A percentile compares a stretch with the other conserved stretches of the same genome.
Conservation (phyloP, 2,888 invertebrate genomes). For the Apodemia hepburni region DNA sequence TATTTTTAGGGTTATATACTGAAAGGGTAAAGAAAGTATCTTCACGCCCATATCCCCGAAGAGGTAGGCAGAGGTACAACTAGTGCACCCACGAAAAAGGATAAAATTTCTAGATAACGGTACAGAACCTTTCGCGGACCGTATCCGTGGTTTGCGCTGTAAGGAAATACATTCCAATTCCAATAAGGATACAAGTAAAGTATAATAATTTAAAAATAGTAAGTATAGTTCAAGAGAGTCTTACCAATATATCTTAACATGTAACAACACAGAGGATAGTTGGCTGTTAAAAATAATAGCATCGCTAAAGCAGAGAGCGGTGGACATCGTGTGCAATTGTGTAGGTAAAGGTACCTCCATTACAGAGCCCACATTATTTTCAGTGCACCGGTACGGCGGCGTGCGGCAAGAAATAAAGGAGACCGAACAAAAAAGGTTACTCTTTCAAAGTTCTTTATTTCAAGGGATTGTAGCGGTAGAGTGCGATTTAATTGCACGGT, state of each 20-base stretch:
- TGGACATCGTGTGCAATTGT: constrained; percentile 50
- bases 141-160: too few relatives aligned
- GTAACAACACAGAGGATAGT: constrained; percentile 27
- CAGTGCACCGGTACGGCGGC: constrained; percentile 47
- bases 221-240: too few relatives aligned
- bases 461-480: constrained; percentile 70
- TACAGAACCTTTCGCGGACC: too few relatives aligned
- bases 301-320: constrained; percentile 32
- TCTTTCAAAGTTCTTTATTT: constrained; percentile 73
- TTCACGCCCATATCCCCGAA: too few relatives aligned
- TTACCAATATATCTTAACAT: constrained; percentile 11
- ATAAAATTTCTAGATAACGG: too few relatives aligned
- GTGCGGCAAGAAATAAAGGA: constrained; percentile 54
- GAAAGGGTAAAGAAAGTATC: too few relatives aligned
- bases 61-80: too few relatives aligned
- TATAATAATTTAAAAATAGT: too few relatives aligned
- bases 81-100: too few relatives aligned
- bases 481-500: constrained; percentile 74
- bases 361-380: constrained; percentile 56
- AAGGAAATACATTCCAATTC: too few relatives aligned
- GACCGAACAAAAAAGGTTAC: constrained; percentile 61
- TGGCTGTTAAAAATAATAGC: constrained; percentile 36
- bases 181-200: too few relatives aligned
- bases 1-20: too few relatives aligned
- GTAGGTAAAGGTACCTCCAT: constrained; percentile 49